Evolutionary conservation across 2,113 vertebrate genomes (phyloP), one percentile per base, ranked within the genome.

Genomic region (Charina bottae): DNA sequence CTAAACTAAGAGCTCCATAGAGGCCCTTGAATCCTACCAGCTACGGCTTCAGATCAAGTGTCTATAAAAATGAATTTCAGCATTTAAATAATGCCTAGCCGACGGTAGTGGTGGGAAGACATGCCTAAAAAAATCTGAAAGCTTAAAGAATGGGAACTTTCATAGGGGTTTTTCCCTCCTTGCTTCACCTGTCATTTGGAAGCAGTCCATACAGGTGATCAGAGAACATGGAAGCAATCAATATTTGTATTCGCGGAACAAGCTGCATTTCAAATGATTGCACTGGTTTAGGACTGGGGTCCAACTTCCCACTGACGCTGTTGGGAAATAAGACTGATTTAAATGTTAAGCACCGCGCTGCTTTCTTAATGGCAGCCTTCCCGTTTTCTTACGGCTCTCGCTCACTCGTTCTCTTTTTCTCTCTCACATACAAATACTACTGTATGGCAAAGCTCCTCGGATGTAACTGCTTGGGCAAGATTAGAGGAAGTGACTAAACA

Each of bases 401-500:
- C 56, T 46, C 28, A 6, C 28, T 64, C 6, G 15, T 54, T 19
- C 60, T 33, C 10, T 24, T n/a, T 26, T 10, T 21, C 33, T 21
- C 33, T 19, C 33, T 37, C 72, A 19, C 17, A 1, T 37, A 78
- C 33, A 37, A 78, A 37, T 15, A 37, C 68, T 19, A 42, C 42
- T 42, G 42, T 42, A 4, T 42, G 54, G 21, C 72, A 3, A 87
- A 37, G 15, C 54, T 87, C 37, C 53, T 78, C 24, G 9, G 49
- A 24, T 37, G 54, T n/a, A 56, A 87, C 2, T 58, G 55, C 24
- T 88, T 53, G 58, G 37, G 68, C 26, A 83, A 88, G 7, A 37
- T 4, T 53, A 87, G 85, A 72, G 85, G 85, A 83, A 88, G 24
- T 88, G 68, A 87, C 64, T 83, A 83, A 60, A 88, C 42, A n/a